Percentiles rank a stretch among this genome's conserved stretches.
phyloP scores from a whole-genome alignment of 2,888 invertebrate species.

The Diadegma fenestrale region DNA sequence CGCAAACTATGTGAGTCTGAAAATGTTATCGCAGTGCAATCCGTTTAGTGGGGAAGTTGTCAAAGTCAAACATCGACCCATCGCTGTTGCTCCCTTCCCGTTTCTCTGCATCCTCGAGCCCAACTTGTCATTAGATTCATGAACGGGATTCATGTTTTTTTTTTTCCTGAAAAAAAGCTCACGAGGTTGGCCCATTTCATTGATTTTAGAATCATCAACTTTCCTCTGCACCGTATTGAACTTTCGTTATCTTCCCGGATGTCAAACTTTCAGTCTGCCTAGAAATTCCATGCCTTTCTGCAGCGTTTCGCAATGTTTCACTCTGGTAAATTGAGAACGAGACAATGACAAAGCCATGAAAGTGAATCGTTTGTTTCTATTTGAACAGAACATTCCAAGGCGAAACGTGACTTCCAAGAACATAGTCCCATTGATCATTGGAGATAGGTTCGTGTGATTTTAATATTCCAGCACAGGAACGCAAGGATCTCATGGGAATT shows the following conservation, averaged over 20 bases:
- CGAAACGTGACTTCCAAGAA: constrained; percentile 19
- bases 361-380: constrained; percentile 25
- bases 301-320: constrained; percentile 9
- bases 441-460: constrained; percentile 11
- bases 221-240: no score
- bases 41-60: no score
- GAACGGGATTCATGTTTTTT: neutral
- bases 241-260: neutral
- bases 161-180: no score
- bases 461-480: neutral
- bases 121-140: neutral
- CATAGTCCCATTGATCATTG: constrained; percentile 13
- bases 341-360: constrained; percentile 7
- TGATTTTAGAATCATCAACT: neutral
- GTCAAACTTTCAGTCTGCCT: neutral
- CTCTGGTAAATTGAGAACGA: constrained; percentile 19
- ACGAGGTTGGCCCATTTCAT: no score
- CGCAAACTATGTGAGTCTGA: neutral
- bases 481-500: neutral
- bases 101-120: neutral
- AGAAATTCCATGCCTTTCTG: neutral
- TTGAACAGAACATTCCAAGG: constrained; percentile 22
- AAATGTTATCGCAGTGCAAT: no score
- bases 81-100: no score
- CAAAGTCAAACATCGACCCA: no score